These are phyloP conservation scores for Gobiocypris rarus DNA, from an alignment of 2,113 vertebrate species.

Conservation along the genomic window DNA sequence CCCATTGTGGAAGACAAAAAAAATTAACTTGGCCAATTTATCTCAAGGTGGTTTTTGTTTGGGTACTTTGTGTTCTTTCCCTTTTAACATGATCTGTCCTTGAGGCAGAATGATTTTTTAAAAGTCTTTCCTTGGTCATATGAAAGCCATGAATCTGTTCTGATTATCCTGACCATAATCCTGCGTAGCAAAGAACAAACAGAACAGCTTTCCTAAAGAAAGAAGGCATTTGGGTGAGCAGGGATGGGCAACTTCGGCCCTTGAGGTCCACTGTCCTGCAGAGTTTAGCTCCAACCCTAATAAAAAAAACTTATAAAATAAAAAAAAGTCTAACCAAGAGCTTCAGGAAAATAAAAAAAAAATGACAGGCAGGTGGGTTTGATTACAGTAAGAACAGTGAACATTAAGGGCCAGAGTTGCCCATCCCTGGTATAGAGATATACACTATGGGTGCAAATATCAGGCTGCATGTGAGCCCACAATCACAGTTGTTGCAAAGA, in stretches of 20 bases:
- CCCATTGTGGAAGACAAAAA: neutral
- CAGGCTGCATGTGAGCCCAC: neutral
- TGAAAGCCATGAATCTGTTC: neutral
- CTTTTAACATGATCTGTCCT: neutral
- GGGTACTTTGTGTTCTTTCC: neutral
- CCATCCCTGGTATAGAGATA: neutral
- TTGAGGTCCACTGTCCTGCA: slow-evolving; percentile 28
- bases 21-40: neutral
- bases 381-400: neutral
- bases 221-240: slow-evolving; percentile 78
- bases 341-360: too few relatives aligned
- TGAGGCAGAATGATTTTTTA: neutral
- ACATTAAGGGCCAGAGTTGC: neutral
- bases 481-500: slow-evolving; percentile 31
- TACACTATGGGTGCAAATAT: slow-evolving; percentile 4
- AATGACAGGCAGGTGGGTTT: too few relatives aligned
- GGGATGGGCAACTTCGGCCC: slow-evolving; percentile 46
- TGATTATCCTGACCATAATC: slow-evolving; percentile 3
- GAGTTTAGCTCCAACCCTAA: neutral
- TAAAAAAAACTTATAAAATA: neutral
- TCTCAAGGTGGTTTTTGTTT: neutral
- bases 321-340: neutral
- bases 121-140: neutral
- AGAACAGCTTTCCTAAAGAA: slow-evolving; percentile 56
- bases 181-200: neutral